phyloP scores from a whole-genome alignment of 2,888 invertebrate species.

The Elegia similella region DNA sequence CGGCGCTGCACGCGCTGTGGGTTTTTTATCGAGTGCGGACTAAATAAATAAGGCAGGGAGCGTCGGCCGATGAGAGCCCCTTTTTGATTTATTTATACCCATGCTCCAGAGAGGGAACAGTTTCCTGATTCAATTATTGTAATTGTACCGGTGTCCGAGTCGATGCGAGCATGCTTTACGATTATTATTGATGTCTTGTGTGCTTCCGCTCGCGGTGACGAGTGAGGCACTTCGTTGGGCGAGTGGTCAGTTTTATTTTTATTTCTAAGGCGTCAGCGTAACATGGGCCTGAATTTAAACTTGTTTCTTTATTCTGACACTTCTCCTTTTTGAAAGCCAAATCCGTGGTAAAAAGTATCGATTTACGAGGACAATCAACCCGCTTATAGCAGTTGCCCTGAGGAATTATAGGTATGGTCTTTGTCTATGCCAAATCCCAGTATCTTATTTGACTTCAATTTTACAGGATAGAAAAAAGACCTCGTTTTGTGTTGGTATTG shows the following conservation, averaged over 20 bases:
- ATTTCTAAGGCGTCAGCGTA: background rate
- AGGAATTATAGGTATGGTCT: too few species aligned
- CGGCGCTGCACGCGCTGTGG: slow-evolving; percentile 21
- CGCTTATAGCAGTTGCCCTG: too few species aligned
- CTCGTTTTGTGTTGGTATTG: too few species aligned
- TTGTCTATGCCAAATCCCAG: too few species aligned
- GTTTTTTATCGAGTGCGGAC: slow-evolving; percentile 48
- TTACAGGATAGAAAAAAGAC: too few species aligned
- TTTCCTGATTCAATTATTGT: slow-evolving; percentile 72
- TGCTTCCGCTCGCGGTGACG: slow-evolving; percentile 17
- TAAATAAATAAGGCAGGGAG: slow-evolving; percentile 53
- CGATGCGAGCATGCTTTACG: slow-evolving; percentile 19
- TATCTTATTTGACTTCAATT: too few species aligned
- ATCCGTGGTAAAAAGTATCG: too few species aligned
- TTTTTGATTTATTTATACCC: slow-evolving; percentile 65
- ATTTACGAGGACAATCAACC: too few species aligned
- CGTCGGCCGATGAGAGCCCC: slow-evolving; percentile 40
- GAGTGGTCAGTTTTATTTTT: slow-evolving; percentile 8
- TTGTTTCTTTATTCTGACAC: background rate
- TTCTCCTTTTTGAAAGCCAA: background rate
- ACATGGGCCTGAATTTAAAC: slow-evolving; percentile 2
- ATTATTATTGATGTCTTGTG: slow-evolving; percentile 16
- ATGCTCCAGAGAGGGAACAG: slow-evolving; percentile 44
- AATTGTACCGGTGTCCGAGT: slow-evolving; percentile 47
- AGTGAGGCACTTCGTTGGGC: slow-evolving; percentile 13